Percentiles rank a stretch among this genome's conserved stretches.
These are phyloP conservation scores for Sarcophaga peregrina DNA, from an alignment of 1,140 invertebrate genomes.

Conservation along the genomic window DNA sequence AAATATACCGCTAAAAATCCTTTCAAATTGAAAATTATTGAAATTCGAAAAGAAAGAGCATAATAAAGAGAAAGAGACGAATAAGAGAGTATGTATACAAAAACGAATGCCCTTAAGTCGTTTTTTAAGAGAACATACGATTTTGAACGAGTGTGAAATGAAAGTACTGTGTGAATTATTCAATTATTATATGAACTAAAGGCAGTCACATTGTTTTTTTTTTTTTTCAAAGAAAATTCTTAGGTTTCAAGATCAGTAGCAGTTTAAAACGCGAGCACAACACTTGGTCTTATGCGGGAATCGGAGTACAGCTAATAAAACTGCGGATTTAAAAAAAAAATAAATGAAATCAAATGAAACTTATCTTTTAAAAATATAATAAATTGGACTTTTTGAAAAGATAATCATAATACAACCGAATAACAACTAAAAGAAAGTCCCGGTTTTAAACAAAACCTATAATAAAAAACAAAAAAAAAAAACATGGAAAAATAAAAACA, in stretches of 20 bases:
- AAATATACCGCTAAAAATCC: conserved; percentile 11
- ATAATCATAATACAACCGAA: background rate
- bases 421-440: background rate
- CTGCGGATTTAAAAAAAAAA: background rate
- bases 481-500: no score
- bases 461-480: background rate
- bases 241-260: conserved; percentile 36
- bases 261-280: conserved; percentile 35
- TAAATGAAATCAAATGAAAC: background rate
- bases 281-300: background rate
- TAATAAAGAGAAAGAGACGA: background rate
- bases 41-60: no score
- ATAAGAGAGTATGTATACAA: background rate
- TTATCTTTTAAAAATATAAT: conserved; percentile 16
- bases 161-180: no score
- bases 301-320: background rate
- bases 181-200: no score
- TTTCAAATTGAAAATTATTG: background rate
- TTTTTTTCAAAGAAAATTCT: conserved; percentile 4
- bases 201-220: background rate
- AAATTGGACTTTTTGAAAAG: background rate
- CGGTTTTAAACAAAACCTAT: background rate
- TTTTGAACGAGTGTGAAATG: no score
- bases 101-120: background rate
- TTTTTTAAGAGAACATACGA: background rate